phyloP scores from a whole-genome alignment of 1,140 invertebrate species.

The Halesus radiatus region DNA sequence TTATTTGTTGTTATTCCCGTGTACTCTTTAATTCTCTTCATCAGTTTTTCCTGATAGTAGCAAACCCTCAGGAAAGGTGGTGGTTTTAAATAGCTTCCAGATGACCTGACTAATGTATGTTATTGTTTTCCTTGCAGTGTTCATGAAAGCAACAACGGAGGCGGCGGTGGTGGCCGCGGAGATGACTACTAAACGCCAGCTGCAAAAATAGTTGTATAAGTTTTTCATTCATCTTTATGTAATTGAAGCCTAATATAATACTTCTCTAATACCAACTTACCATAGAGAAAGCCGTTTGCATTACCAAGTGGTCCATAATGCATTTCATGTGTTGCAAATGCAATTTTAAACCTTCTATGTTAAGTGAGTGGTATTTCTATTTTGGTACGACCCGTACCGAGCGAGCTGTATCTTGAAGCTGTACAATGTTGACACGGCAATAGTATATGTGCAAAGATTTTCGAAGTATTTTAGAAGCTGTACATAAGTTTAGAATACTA shows the following conservation, averaged over 20 bases:
- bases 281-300: neutral
- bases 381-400: slow-evolving; percentile 3
- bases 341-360: neutral
- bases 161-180: slow-evolving; percentile 50
- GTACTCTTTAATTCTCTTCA: too few species aligned
- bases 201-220: slow-evolving; percentile 5
- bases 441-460: slow-evolving; percentile 20
- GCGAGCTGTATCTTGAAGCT: neutral
- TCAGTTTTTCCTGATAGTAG: too few species aligned
- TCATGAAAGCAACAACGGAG: slow-evolving; percentile 70
- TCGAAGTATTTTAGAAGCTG: slow-evolving; percentile 33
- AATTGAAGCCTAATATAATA: slow-evolving; percentile 24
- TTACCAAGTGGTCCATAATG: neutral
- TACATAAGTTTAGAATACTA: slow-evolving; percentile 44
- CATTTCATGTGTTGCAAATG: slow-evolving; percentile 15
- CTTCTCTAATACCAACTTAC: slow-evolving; percentile 1
- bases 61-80: too few species aligned
- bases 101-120: neutral
- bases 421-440: neutral
- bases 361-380: too few species aligned
- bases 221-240: slow-evolving; percentile 27
- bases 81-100: too few species aligned
- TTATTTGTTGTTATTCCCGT: too few species aligned
- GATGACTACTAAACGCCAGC: slow-evolving; percentile 51
- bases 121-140: slow-evolving; percentile 65